Evolutionary conservation across 2,113 vertebrate species (phyloP).

Genomic region (Platysteira castanea): DNA sequence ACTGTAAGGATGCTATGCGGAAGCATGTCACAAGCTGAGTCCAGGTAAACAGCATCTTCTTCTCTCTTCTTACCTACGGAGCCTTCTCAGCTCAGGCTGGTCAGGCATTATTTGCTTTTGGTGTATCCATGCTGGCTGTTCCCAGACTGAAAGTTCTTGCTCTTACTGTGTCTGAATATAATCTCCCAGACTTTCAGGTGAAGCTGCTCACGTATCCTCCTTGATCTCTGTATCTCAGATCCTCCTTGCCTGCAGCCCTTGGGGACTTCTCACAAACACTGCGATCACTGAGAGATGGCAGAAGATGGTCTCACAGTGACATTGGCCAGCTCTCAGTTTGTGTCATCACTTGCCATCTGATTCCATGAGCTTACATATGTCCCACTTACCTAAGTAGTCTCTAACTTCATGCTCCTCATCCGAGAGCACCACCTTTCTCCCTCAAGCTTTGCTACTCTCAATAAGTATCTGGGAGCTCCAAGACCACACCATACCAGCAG

Average conservation of each 20-base stretch:
- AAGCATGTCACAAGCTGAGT: neutral
- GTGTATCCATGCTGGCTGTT: neutral
- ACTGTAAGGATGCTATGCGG: neutral
- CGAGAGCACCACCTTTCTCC: neutral
- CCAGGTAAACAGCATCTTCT: neutral
- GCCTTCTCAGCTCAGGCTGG: neutral
- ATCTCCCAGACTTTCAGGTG: neutral
- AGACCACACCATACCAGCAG: neutral
- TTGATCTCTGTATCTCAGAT: neutral
- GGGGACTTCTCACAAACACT: neutral
- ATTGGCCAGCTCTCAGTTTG: neutral
- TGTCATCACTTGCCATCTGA: neutral
- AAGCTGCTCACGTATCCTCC: neutral
- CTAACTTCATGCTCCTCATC: neutral
- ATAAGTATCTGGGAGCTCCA: neutral
- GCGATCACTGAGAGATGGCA: neutral
- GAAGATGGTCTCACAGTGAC: neutral
- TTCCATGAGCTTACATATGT: neutral
- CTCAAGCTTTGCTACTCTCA: neutral
- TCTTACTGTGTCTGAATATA: neutral
- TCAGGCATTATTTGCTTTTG: neutral
- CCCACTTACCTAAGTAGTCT: neutral
- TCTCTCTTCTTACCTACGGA: neutral
- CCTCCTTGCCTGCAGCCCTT: neutral
- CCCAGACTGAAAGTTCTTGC: neutral